Base-by-base conservation (phyloP, 2,888 invertebrate genomes). In the Lottia scabra region DNA sequence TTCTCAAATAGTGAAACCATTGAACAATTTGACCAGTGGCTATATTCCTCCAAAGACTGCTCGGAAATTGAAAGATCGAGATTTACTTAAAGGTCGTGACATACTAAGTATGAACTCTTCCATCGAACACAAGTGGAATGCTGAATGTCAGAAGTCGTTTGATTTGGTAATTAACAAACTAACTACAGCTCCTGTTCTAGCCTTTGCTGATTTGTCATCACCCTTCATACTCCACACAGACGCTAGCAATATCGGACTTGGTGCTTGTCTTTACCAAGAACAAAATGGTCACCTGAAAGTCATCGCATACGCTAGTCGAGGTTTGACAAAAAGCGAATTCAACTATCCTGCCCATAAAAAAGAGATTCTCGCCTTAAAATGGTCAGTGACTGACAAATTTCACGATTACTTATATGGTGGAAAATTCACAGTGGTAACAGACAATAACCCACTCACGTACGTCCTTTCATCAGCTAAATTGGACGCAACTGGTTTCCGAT, bases 401-500 rank as follows among this genome's bases (percentile, higher is more conserved):
- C 65, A 68, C 2, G 48, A 48, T 15, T 48, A 71, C 44, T 45
- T 76, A n/a, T 74, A 71, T 16, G 71, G 68, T 13, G 64, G 43
- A 67, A 30, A 62, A 0, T 78, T 78, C 48, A 67, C 70, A 16
- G 75, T 79, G 12, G 62, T 71, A 6, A 76, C 78, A n/a, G 78
- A 78, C 62, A 76, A 78, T 56, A 79, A 79, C 45, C 78, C 78
- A 38, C 46, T 80, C 3, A 77, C 77, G 8, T 74, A 77, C 56
- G 77, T 77, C 13, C 62, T 78, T 10, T 71, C 75, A 48, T 48
- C 67, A 16, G 80, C 77, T 12, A 72, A 75, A 23, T 44, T 78
- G 26, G 78, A 80, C 64, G 70, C 75, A 6, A 78, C 77, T 65
- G 77, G 78, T 13, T 74, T 76, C 15, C 30, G 77, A 56, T 78